Conservation (phyloP, 2,113 vertebrate genomes). For the Misgurnus mizolepis region DNA sequence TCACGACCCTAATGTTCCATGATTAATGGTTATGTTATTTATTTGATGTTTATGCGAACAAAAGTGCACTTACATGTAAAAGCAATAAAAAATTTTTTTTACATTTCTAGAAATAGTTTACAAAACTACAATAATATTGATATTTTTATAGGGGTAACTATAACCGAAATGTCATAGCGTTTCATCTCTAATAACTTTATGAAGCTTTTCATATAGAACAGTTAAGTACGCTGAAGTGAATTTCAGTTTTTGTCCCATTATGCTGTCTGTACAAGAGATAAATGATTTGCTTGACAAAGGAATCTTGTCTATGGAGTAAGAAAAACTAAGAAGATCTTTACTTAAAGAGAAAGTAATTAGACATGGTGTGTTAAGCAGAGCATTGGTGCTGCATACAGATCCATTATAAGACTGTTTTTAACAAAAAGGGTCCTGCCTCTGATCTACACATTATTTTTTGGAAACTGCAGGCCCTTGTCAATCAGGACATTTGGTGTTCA, state of each 20-base stretch:
- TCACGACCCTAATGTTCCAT: too few species aligned
- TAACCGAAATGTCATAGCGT: too few species aligned
- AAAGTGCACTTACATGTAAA: too few species aligned
- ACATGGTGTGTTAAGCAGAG: conserved; percentile 46
- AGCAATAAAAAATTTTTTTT: too few species aligned
- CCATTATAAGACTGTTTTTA: conserved; percentile 5
- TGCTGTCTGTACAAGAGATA: neutral
- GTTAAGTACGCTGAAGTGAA: conserved; percentile 4
- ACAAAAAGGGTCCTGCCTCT: conserved; percentile 32
- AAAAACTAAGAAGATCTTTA: conserved; percentile 25
- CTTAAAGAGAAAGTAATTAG: conserved; percentile 41
- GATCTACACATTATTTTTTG: conserved; percentile 33
- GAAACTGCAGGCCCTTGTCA: conserved; percentile 15
- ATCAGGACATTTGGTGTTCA: neutral
- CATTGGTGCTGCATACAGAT: conserved; percentile 26
- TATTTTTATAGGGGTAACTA: too few species aligned
- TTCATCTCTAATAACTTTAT: neutral
- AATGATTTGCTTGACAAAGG: conserved; percentile 39
- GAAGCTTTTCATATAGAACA: conserved; percentile 3
- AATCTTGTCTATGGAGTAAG: neutral
- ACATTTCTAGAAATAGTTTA: too few species aligned
- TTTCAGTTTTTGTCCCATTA: neutral
- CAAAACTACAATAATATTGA: too few species aligned
- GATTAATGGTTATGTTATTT: too few species aligned
- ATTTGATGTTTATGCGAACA: too few species aligned